Evolutionary conservation across 2,888 invertebrate species (phyloP), one percentile per base, ranked within the genome.

Genomic region (Xanthorhoe spadicearia): DNA sequence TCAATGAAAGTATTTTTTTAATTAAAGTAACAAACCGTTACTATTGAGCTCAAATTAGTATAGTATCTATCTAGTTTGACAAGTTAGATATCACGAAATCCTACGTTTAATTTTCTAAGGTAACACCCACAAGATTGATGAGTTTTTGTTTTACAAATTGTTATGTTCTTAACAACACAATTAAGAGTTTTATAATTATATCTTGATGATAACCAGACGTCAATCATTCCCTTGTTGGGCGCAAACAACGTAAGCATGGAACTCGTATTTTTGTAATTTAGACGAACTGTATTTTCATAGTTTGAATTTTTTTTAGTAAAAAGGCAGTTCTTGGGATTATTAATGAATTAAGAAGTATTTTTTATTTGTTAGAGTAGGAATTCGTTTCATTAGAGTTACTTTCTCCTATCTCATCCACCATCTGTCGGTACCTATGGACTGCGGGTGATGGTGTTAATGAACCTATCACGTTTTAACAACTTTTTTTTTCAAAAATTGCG

Each of bases 91-190:
- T 48, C 15, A 48, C 15, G n/a, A 18, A n/a, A n/a, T 48, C 28
- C 15, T 13, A 61, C 15, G 17, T 53, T 53, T 32, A 13, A 28
- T 32, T 63, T 18, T 46, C 51, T 52, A 52, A 49, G 53, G 49
- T 59, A 63, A 63, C 53, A 58, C 32, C 50, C 52, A 63, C 15
- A 65, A 65, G 70, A 70, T 70, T 68, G 64, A 70, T 70, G 70
- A 52, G 50, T 49, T 54, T 58, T 54, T 49, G 46, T 65, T 32
- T 53, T 54, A 64, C 53, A 53, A n/a, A 64, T 56, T 62, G 53
- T 61, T 67, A 61, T 60, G 48, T 46, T 61, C 59, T 23, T 58
- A 62, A 70, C 58, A 67, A 67, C 63, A 63, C 60, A 57, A 64
- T 67, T 70, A 66, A 38, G 63, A 46, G 38, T 54, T 69, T 61